phyloP scores from a whole-genome alignment of 2,888 invertebrate genomes.

The Scaptomyza tumidula region DNA sequence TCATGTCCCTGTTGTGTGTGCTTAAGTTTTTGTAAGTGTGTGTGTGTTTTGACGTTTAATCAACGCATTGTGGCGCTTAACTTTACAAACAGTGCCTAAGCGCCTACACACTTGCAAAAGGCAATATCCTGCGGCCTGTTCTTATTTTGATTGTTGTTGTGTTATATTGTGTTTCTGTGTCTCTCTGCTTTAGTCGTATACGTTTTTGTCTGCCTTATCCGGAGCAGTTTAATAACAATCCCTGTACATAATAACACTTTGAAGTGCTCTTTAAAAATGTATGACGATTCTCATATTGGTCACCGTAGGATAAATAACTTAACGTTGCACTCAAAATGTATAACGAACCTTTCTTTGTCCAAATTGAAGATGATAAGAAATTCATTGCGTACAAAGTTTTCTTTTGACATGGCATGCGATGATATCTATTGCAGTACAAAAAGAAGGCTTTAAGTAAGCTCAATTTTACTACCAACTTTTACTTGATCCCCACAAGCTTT shows the following conservation, averaged over 20 bases:
- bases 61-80: conserved; percentile 76
- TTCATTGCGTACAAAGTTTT: conserved; percentile 8
- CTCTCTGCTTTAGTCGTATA: neutral
- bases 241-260: conserved; percentile 37
- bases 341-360: neutral
- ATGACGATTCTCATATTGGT: conserved; percentile 38
- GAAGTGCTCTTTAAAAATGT: conserved; percentile 49
- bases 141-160: neutral
- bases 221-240: conserved; percentile 53
- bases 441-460: neutral
- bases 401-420: neutral
- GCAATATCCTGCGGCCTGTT: conserved; percentile 35
- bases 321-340: conserved; percentile 4
- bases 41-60: conserved; percentile 72
- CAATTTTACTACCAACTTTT: neutral
- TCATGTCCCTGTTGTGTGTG: conserved; percentile 1
- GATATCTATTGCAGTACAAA: neutral
- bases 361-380: conserved; percentile 15
- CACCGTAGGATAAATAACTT: conserved; percentile 30
- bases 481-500: no score
- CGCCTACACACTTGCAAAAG: conserved; percentile 32
- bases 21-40: conserved; percentile 3
- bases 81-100: conserved; percentile 68
- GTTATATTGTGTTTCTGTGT: conserved; percentile 7
- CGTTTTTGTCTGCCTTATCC: conserved; percentile 15